Conservation (phyloP, 2,797 vertebrate genomes). For the Channallabes apus region DNA sequence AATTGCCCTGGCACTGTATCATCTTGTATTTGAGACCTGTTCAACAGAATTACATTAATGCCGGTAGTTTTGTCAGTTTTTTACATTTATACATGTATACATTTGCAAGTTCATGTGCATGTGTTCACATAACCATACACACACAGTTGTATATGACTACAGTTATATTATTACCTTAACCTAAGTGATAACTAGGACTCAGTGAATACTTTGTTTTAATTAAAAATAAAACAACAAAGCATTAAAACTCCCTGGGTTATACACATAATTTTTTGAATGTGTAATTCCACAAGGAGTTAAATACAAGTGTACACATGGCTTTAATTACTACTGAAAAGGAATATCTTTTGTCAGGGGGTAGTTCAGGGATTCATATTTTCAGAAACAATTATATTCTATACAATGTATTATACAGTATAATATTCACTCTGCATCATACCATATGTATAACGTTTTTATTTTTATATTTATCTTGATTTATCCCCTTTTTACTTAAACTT, state of each 20-base stretch:
- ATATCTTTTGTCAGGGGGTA: neutral
- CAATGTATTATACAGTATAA: neutral
- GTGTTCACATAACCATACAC: neutral
- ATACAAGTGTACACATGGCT: slow-evolving; percentile 49
- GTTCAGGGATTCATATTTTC: neutral
- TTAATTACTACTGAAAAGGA: slow-evolving; percentile 46
- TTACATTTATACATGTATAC: slow-evolving; percentile 20
- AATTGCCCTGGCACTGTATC: slow-evolving; percentile 1
- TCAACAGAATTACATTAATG: slow-evolving; percentile 16
- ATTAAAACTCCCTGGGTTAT: neutral
- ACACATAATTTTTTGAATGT: neutral
- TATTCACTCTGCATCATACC: neutral
- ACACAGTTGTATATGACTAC: neutral
- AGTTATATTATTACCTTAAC: neutral
- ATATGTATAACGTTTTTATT: neutral
- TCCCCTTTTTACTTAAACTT: slow-evolving; percentile 12
- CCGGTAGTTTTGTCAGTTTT: slow-evolving; percentile 26
- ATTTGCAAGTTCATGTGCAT: neutral
- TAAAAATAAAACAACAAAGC: neutral
- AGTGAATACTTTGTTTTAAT: too few relatives aligned
- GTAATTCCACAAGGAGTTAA: slow-evolving; percentile 10
- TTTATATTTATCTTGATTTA: neutral
- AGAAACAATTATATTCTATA: neutral
- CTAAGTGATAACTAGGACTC: neutral
- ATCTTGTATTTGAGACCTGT: slow-evolving; percentile 29